Evolutionary conservation across 2,888 invertebrate species (phyloP).

Genomic region (Glyphotaelius pellucidus): DNA sequence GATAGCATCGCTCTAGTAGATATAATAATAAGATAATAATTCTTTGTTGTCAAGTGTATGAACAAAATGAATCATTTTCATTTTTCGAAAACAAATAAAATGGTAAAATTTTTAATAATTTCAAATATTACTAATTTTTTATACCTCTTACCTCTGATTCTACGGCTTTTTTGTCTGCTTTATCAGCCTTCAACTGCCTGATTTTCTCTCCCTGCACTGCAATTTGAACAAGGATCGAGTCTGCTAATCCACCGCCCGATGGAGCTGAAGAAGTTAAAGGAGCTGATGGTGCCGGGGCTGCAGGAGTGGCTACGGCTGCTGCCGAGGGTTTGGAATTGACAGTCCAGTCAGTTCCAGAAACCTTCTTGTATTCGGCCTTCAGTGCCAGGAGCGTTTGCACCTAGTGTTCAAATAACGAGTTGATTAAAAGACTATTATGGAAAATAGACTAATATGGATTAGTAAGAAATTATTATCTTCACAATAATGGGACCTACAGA

Average conservation of each 20-base stretch:
- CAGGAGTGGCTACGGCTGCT: neutral
- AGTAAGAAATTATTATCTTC: neutral
- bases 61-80: too few relatives aligned
- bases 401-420: constrained; percentile 24
- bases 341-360: constrained; percentile 79
- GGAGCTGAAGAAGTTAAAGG: constrained; percentile 57
- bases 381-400: constrained; percentile 77
- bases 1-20: too few relatives aligned
- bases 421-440: too few relatives aligned
- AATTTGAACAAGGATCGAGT: constrained; percentile 71
- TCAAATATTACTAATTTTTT: too few relatives aligned
- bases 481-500: neutral
- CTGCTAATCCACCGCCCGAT: constrained; percentile 44
- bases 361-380: constrained; percentile 82
- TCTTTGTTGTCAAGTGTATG: too few relatives aligned
- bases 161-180: constrained; percentile 80
- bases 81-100: too few relatives aligned
- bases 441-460: neutral
- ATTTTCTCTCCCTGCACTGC: constrained; percentile 83
- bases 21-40: too few relatives aligned
- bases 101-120: too few relatives aligned
- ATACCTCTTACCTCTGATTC: constrained; percentile 75
- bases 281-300: constrained; percentile 43
- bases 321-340: constrained; percentile 68
- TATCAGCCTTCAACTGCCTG: constrained; percentile 82